Base-by-base conservation (phyloP, 2,797 vertebrate species). In the Borostomias antarcticus region DNA sequence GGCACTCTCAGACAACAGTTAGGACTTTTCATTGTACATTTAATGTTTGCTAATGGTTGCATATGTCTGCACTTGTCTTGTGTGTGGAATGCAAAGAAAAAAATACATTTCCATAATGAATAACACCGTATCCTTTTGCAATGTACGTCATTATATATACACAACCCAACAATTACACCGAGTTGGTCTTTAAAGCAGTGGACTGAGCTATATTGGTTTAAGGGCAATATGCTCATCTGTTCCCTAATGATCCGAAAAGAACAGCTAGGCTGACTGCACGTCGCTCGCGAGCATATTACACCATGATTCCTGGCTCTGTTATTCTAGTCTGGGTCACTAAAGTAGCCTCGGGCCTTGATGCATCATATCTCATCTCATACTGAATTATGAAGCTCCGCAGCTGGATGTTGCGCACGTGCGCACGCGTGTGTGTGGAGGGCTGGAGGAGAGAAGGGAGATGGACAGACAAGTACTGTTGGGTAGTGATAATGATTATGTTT, bases 291-390 rank as follows among this genome's bases (percentile, higher is more conserved):
- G n/a, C 51, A 65, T 13, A 52, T 23, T 1, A 1, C 28, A 63
- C 61, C 52, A 78, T 47, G 62, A 23, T 64, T 69, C 35, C 66
- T 63, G 32, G 61, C 68, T 59, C 66, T 60, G 68, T n/a, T 75
- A 35, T 72, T 75, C n/a, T 21, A 53, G 21, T 77, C 70, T 50
- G 35, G 7, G 48, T 53, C 0, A n/a, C 69, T 64, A 25, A 58
- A 61, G 59, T 53, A 73, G 72, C 67, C 56, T 56, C 58, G n/a
- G 70, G 75, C 50, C 26, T 64, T 53, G 25, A 66, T 59, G 47
- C 45, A 64, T 69, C 69, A n/a, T n/a, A n/a, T n/a, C n/a, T n/a
- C 58, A 75, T 74, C 68, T 76, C 65, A 25, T 1, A 8, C 52
- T 60, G 69, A 33, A 75, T 73, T 59, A 40, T 54, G 56, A 77